Base-by-base conservation (phyloP, 2,113 vertebrate species). In the Noturus placidus region DNA sequence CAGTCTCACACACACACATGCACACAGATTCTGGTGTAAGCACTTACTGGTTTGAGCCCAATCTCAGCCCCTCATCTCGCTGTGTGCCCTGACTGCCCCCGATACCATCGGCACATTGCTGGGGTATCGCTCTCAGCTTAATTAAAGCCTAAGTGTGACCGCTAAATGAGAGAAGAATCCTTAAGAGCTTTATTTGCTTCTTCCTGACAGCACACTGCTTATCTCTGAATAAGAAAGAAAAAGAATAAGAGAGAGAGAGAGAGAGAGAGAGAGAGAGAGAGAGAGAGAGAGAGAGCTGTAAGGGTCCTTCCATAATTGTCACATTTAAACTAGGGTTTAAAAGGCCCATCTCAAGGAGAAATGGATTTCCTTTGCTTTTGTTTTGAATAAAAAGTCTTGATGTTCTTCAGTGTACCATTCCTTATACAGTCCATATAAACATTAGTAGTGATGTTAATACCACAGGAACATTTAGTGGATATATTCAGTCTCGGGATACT, bases 141-240 rank as follows among this genome's bases (percentile, higher is more conserved):
- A 95, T 95, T 95, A 95, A 94, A 95, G 91, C 46, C 85, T 91
- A 94, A 94, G 91, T 93, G 93, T 95, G 93, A 94, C 93, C 91
- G 92, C 91, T 90, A 94, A 95, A 94, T 94, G 93, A 94, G 93
- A 93, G 91, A 89, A 90, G 93, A 95, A 94, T 95, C 90, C 92
- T 93, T 94, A 96, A 95, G 94, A 93, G 93, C 88, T 59, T 90
- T 93, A 93, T 95, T 95, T 94, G 93, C 94, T 94, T 93, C 89
- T 74, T 89, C 87, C 90, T 91, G 94, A 94, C 92, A 93, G 85
- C 86, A n/a, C 76, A 80, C 70, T 52, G 92, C 93, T 95, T 95
- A 95, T 96, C 94, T 92, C 92, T 67, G 82, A 74, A 46, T 38
- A 69, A 90, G 90, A 89, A 83, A 91, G 82, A 88, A 33, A 82